These are phyloP conservation scores for Ariolimax columbianus DNA, from an alignment of 2,888 invertebrate genomes.

Conservation along the genomic window DNA sequence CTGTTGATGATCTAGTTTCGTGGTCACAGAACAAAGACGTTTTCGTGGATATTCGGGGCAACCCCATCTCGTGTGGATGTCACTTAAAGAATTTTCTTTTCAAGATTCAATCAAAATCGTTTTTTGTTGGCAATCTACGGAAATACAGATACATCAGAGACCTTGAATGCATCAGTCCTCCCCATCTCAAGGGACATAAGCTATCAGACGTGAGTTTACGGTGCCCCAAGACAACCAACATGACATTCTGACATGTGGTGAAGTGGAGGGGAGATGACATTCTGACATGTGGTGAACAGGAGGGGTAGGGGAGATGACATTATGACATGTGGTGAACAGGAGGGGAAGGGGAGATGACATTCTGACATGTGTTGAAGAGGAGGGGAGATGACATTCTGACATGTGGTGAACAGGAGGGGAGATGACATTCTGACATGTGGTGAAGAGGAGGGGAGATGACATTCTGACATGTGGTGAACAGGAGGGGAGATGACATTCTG, in stretches of 20 bases:
- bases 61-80: slow-evolving; percentile 35
- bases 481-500: too few relatives aligned
- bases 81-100: background rate
- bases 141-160: slow-evolving; percentile 27
- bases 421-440: too few relatives aligned
- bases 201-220: background rate
- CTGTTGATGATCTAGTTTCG: background rate
- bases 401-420: too few relatives aligned
- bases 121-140: background rate
- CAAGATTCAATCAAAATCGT: background rate
- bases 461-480: too few relatives aligned
- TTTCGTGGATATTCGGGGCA: slow-evolving; percentile 34
- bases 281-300: too few relatives aligned
- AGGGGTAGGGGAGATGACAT: too few relatives aligned
- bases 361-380: too few relatives aligned
- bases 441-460: too few relatives aligned
- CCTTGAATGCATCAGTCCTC: slow-evolving; percentile 23
- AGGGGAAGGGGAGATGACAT: too few relatives aligned
- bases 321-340: too few relatives aligned
- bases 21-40: slow-evolving; percentile 25
- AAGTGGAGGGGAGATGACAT: too few relatives aligned
- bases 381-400: too few relatives aligned
- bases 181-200: background rate
- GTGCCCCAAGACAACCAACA: background rate
- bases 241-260: background rate